These are phyloP conservation scores for Biston stratarius DNA, from an alignment of 2,888 invertebrate species.

Conservation along the genomic window DNA sequence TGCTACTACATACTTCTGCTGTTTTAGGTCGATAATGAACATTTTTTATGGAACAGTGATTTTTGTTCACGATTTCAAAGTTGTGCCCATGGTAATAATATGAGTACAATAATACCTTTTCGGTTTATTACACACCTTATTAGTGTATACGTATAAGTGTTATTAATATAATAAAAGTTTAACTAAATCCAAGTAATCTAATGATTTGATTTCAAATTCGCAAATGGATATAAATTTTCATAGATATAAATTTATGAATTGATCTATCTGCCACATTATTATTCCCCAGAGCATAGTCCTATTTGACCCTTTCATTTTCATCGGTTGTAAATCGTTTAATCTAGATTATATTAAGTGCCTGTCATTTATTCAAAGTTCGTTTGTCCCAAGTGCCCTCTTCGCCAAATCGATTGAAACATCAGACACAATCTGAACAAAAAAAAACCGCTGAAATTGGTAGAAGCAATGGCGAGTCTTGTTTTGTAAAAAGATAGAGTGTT, in stretches of 20 bases:
- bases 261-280: constrained; percentile 19
- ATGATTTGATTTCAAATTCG: neutral
- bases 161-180: neutral
- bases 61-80: too few relatives aligned
- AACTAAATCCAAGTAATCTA: too few relatives aligned
- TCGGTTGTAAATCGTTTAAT: constrained; percentile 35
- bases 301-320: constrained; percentile 34
- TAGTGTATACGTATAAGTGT: too few relatives aligned
- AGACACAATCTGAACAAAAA: constrained; percentile 25
- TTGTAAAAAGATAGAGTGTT: constrained; percentile 1
- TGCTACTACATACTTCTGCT: too few relatives aligned
- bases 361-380: constrained; percentile 35
- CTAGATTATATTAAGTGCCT: constrained; percentile 32
- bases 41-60: too few relatives aligned
- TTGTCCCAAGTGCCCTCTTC: constrained; percentile 35
- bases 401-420: constrained; percentile 33
- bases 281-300: constrained; percentile 26
- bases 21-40: too few relatives aligned
- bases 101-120: too few relatives aligned
- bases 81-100: too few relatives aligned
- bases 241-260: constrained; percentile 17
- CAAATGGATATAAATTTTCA: constrained; percentile 4
- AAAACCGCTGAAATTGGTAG: constrained; percentile 1
- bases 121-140: too few relatives aligned
- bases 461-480: constrained; percentile 11